Evolutionary conservation across 2,888 invertebrate species (phyloP).

Genomic region (Melikaiella ostensackeni): DNA sequence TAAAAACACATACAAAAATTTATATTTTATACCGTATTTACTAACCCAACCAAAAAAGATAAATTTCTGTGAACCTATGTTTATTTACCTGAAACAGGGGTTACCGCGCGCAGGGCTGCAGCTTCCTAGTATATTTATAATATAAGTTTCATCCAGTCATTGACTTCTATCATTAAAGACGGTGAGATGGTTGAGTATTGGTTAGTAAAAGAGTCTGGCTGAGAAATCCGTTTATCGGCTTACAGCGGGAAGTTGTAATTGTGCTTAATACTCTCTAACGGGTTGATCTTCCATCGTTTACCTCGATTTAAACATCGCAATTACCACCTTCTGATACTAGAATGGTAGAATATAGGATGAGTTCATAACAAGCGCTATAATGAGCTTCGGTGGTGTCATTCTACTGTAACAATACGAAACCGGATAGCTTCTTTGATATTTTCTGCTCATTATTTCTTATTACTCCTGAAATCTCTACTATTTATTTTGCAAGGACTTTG

Average conservation of each 20-base stretch:
- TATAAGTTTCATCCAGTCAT: neutral
- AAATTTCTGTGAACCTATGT: too few relatives aligned
- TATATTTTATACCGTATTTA: too few relatives aligned
- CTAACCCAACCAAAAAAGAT: too few relatives aligned
- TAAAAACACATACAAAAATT: too few relatives aligned
- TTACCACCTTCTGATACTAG: constrained; percentile 49
- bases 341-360: constrained; percentile 45
- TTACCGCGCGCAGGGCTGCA: too few relatives aligned
- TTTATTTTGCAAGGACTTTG: neutral
- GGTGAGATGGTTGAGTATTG: neutral
- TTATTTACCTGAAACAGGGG: too few relatives aligned
- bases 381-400: constrained; percentile 48
- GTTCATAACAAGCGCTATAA: constrained; percentile 53
- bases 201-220: neutral
- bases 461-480: neutral
- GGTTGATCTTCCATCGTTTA: constrained; percentile 10
- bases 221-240: constrained; percentile 16
- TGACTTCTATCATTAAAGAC: neutral
- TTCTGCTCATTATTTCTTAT: constrained; percentile 36
- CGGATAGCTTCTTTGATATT: constrained; percentile 42
- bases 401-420: constrained; percentile 49
- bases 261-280: neutral
- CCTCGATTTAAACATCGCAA: constrained; percentile 46
- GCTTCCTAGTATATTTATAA: too few relatives aligned
- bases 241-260: constrained; percentile 10